These are phyloP conservation scores for Xestia sexstrigata DNA, from an alignment of 2,888 invertebrate species.

Conservation along the genomic window DNA sequence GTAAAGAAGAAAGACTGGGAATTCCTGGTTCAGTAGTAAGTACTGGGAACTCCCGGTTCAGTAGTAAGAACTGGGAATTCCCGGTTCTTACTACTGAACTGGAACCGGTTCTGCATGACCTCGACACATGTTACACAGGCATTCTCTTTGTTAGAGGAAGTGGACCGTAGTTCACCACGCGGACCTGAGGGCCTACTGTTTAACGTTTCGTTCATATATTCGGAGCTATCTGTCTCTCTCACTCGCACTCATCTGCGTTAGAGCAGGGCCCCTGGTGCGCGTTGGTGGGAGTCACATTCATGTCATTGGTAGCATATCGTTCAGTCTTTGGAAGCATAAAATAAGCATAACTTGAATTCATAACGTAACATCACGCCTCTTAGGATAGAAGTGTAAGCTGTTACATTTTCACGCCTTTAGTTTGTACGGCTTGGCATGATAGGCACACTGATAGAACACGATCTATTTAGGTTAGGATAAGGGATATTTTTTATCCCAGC, in stretches of 20 bases:
- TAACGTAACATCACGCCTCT: neutral
- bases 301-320: neutral
- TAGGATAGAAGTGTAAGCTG: neutral
- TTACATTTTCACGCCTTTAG: neutral
- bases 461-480: neutral
- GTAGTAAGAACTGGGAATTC: neutral
- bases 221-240: no score
- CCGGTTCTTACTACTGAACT: neutral
- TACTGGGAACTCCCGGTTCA: neutral
- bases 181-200: no score
- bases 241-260: no score
- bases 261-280: no score
- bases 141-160: neutral
- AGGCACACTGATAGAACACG: neutral
- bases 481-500: neutral
- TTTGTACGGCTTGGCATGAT: neutral
- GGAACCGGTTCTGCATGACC: neutral
- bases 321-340: neutral
- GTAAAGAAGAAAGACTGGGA: no score
- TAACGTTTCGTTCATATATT: no score
- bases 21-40: neutral
- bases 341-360: neutral
- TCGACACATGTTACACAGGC: neutral
- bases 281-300: neutral
- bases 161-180: neutral